phyloP scores from a whole-genome alignment of 2,888 invertebrate species.

The Disparrhopalites patrizii region DNA sequence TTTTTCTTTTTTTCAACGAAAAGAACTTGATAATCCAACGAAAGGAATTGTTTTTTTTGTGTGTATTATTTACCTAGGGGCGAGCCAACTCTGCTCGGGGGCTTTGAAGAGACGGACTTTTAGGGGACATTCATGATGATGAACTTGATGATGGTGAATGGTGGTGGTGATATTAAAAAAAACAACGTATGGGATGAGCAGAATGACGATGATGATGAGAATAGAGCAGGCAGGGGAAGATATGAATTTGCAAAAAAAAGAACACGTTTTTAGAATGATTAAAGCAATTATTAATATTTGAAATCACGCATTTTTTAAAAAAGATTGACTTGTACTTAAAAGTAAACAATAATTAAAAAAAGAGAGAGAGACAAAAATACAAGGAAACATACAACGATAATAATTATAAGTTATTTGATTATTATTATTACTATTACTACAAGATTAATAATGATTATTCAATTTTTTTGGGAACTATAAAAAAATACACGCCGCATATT shows the following conservation, averaged over 20 bases:
- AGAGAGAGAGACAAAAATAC: background rate
- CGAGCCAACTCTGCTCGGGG: slow-evolving; percentile 49
- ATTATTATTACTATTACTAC: background rate
- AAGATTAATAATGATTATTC: no score
- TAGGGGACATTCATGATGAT: slow-evolving; percentile 39
- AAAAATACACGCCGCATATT: no score
- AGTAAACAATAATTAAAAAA: background rate
- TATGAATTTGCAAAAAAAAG: no score
- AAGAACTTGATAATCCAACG: no score
- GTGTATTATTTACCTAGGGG: slow-evolving; percentile 43
- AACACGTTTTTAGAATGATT: no score
- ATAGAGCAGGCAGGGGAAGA: background rate
- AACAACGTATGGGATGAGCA: background rate
- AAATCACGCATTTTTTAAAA: no score
- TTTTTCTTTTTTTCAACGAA: no score
- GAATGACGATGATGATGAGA: background rate
- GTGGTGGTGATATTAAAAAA: slow-evolving; percentile 10
- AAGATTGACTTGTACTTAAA: no score
- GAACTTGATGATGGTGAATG: slow-evolving; percentile 7
- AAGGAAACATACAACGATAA: background rate
- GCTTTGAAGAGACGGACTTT: slow-evolving; percentile 50
- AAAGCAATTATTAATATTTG: no score
- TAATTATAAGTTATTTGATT: background rate
- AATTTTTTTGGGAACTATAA: no score
- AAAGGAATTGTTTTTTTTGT: background rate